phyloP scores from a whole-genome alignment of 2,797 vertebrate species.

The Hippopotamyrus pictus region DNA sequence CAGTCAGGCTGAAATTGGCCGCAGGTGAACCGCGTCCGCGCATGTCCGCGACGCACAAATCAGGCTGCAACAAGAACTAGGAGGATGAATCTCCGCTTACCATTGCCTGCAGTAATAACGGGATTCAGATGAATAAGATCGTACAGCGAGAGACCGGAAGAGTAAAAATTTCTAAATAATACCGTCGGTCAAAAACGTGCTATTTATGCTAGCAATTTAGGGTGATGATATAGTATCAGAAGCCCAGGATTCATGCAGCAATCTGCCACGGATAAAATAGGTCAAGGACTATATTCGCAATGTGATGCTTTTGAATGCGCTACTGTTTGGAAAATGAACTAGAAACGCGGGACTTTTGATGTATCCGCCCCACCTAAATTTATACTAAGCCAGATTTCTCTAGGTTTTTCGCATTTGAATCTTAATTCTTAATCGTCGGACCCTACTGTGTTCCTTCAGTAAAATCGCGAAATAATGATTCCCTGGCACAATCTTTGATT shows the following conservation, averaged over 20 bases:
- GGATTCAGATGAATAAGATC: not conserved
- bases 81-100: not conserved
- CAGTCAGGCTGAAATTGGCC: not conserved
- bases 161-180: not conserved
- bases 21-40: conserved; percentile 8
- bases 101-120: not conserved
- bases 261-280: not conserved
- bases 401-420: not conserved
- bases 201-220: not conserved
- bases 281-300: not conserved
- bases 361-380: not conserved
- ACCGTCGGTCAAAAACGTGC: not conserved
- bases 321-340: not conserved
- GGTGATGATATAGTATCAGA: not conserved
- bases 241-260: not conserved
- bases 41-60: conserved; percentile 8
- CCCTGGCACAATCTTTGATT: not conserved
- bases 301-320: not conserved
- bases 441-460: not conserved
- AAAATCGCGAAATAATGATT: not conserved
- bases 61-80: conserved; percentile 17
- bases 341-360: not conserved
- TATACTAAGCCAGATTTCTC: not conserved
- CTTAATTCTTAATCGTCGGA: not conserved
- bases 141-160: not conserved